Base-by-base conservation (phyloP, 2,888 invertebrate species). In the Punctoribates punctum region DNA sequence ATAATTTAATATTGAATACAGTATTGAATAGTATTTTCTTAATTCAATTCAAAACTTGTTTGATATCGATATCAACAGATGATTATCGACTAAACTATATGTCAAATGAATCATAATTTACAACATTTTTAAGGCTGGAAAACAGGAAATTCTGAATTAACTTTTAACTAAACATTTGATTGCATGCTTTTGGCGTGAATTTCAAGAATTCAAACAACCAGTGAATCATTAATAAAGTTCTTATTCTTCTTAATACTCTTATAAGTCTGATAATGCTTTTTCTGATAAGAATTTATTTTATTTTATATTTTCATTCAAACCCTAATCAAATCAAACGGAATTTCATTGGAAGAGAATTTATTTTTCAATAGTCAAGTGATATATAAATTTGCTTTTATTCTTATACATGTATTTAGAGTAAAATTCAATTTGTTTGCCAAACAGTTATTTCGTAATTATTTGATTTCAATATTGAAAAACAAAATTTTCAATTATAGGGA, bases 401-500 rank as follows among this genome's bases (percentile, higher is more conserved):
- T 54, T 54, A 27, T 62, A 46, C 62, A 29, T 20, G n/a, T 9
- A 27, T 62, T 8, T 13, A 51, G 17, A 13, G 27, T 29, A 13
- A 62, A 62, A 62, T 27, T 54, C 54, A 54, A 54, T 54, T 54
- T 62, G 29, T 62, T 62, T 62, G 62, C 17, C 62, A 62, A 62
- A 62, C 62, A 62, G 27, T 62, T 17, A 57, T 29, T 62, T 62
- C 17, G 13, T 62, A 62, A 27, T 27, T 29, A 11, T 38, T 20
- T 67, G 67, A 67, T 67, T 67, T 67, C 38, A 67, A 42, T 67
- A 34, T 20, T 38, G 20, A 38, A 13, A 67, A 67, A 54, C n/a
- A n/a, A 20, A n/a, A 54, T 8, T 54, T 54, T 54, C 67, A 67
- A 67, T 67, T 62, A 62, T 62, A 62, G 29, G 62, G n/a, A 67